Evolutionary conservation across 2,113 vertebrate species (phyloP).

Genomic region (Ochotona princeps): DNA sequence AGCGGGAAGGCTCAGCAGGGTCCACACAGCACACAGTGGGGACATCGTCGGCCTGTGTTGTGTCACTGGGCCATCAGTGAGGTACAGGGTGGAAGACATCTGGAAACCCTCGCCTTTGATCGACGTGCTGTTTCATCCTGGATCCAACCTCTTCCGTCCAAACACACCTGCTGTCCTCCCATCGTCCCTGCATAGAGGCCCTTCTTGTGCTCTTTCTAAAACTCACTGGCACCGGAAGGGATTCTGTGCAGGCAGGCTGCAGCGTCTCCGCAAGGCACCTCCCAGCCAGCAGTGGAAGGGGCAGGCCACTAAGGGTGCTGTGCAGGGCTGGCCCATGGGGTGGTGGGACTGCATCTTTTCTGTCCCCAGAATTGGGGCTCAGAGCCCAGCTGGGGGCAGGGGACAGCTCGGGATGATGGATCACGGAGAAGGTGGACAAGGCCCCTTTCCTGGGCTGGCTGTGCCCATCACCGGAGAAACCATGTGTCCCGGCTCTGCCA

Average conservation of each 20-base stretch:
- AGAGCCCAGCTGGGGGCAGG: background rate
- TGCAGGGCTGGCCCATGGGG: background rate
- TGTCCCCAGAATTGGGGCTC: slow-evolving; percentile 25
- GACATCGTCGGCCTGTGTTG: background rate
- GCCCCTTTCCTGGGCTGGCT: background rate
- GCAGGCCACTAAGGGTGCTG: background rate
- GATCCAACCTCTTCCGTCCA: background rate
- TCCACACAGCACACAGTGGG: background rate
- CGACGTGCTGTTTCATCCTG: background rate
- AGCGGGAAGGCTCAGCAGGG: background rate
- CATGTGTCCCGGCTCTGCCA: no score
- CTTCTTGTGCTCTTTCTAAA: background rate
- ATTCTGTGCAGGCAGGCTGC: background rate
- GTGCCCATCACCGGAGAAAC: background rate
- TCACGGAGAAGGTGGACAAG: background rate
- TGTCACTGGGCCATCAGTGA: background rate
- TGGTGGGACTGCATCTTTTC: background rate
- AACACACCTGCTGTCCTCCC: background rate
- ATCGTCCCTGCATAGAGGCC: background rate
- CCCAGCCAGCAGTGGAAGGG: no score
- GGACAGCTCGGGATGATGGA: rapidly evolving
- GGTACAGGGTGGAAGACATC: background rate
- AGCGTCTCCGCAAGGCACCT: no score
- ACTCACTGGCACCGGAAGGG: background rate
- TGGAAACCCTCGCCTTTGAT: background rate